phyloP scores from a whole-genome alignment of 2,113 vertebrate species.

The Lasiurus borealis region DNA sequence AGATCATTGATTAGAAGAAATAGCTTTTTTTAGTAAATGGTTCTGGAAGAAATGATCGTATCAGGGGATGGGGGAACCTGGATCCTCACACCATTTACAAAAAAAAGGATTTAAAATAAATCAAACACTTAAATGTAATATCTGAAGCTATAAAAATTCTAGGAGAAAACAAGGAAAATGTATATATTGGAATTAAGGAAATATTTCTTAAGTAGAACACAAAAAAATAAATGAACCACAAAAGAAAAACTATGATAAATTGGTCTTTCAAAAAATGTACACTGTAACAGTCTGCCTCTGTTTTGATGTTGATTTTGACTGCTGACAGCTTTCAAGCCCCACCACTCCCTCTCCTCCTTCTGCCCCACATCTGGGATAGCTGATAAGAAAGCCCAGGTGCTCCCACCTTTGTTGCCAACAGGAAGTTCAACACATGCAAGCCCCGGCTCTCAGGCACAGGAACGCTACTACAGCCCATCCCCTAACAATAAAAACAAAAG shows the following conservation, averaged over 20 bases:
- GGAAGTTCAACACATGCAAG: conserved; percentile 53
- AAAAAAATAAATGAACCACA: conserved; percentile 25
- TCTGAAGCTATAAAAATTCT: conserved; percentile 13
- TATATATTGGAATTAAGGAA: conserved; percentile 31
- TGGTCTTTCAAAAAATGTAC: conserved; percentile 15
- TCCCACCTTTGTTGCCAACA: conserved; percentile 68
- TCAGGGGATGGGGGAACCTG: no score
- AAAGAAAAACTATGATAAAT: conserved; percentile 20
- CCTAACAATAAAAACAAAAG: not conserved
- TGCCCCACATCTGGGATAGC: conserved; percentile 36
- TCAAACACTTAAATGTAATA: conserved; percentile 31
- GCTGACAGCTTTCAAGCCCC: conserved; percentile 25
- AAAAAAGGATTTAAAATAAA: conserved; percentile 12
- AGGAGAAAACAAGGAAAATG: conserved; percentile 10
- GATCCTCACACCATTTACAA: not conserved
- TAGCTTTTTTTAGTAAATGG: not conserved
- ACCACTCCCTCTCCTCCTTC: conserved; percentile 2
- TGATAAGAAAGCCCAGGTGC: conserved; percentile 66
- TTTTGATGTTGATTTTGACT: conserved; percentile 38
- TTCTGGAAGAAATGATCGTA: not conserved
- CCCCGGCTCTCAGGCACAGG: not conserved
- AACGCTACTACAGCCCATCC: conserved; percentile 13
- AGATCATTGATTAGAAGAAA: not conserved
- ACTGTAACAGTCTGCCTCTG: not conserved
- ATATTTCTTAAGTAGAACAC: conserved; percentile 34